Evolutionary conservation across 2,797 vertebrate genomes (phyloP).

Genomic region (Macropus fuliginosus): DNA sequence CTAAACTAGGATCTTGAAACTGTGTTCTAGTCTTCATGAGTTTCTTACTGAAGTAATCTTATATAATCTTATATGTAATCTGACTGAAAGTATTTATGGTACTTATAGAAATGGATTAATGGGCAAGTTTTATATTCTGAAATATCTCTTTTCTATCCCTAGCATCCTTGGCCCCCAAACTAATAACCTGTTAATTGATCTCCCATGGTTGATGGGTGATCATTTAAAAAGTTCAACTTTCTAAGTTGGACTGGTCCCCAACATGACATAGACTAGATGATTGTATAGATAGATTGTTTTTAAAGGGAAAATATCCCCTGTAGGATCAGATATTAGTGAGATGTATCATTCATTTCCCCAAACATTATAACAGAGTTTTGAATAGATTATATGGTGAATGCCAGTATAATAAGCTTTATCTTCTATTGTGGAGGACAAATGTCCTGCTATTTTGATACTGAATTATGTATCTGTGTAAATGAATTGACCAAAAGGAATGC

Average conservation of each 20-base stretch:
- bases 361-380: neutral
- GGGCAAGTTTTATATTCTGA: neutral
- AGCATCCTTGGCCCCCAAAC: neutral
- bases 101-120: neutral
- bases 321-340: neutral
- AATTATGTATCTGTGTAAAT: neutral
- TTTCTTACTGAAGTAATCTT: no score
- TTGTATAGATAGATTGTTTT: neutral
- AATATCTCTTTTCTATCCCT: neutral
- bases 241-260: neutral
- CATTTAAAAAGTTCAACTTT: neutral
- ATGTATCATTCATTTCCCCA: neutral
- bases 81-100: neutral
- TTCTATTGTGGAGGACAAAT: neutral
- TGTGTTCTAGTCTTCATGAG: neutral
- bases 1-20: neutral
- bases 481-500: neutral
- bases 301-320: neutral
- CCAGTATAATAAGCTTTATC: neutral
- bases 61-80: no score
- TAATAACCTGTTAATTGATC: no score
- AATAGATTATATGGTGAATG: neutral
- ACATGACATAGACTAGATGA: neutral
- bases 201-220: neutral
- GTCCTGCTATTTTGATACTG: neutral